phyloP scores from a whole-genome alignment of 2,797 vertebrate genomes.

The Nyctalus aviator region DNA sequence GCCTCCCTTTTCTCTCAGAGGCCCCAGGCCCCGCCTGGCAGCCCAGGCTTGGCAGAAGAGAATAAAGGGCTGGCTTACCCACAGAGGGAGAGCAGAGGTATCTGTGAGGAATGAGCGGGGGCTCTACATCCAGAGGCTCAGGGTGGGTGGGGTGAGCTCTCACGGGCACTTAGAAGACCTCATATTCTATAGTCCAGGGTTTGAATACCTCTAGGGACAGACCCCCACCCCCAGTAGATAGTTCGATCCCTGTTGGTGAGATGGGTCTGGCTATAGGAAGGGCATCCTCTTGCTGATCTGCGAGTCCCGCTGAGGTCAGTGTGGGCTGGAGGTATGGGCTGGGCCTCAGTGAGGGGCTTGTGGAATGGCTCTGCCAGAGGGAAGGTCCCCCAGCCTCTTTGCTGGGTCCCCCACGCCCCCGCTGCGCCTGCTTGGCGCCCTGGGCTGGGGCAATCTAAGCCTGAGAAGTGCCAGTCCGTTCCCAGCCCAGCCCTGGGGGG shows the following conservation, averaged over 20 bases:
- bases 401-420: neutral
- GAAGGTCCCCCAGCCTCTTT: neutral
- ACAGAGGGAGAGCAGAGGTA: neutral
- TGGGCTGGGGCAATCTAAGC: neutral
- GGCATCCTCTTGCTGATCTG: neutral
- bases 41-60: neutral
- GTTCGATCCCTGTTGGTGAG: neutral
- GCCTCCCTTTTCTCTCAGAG: neutral
- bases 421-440: neutral
- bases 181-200: neutral
- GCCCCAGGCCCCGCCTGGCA: neutral
- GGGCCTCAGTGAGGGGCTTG: neutral
- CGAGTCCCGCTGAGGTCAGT: neutral
- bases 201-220: neutral
- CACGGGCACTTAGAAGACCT: neutral
- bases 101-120: neutral
- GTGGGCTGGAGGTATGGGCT: neutral
- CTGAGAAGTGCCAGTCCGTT: neutral
- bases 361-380: neutral
- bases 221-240: neutral
- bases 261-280: neutral
- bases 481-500: conserved; percentile 25
- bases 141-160: neutral
- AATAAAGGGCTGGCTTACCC: neutral
- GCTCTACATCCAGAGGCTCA: neutral